Evolutionary conservation across 2,888 invertebrate species (phyloP).

Genomic region (Lasioglossum malachurum): DNA sequence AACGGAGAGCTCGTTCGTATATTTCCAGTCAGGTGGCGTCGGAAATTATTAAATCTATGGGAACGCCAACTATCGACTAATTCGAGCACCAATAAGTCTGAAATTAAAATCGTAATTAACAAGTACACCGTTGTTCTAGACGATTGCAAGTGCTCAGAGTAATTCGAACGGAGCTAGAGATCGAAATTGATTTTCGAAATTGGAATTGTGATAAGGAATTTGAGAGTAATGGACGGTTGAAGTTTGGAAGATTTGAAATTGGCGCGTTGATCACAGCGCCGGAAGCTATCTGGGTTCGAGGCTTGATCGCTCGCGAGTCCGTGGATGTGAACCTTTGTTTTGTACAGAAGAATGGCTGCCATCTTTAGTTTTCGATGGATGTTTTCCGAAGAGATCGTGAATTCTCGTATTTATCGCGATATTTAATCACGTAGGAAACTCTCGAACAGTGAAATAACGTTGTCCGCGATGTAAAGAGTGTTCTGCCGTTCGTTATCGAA

Average conservation of each 20-base stretch:
- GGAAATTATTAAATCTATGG: constrained; percentile 5
- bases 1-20: constrained; percentile 36
- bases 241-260: constrained; percentile 58
- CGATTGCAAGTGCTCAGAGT: background rate
- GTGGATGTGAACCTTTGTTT: constrained; percentile 89
- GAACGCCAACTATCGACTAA: constrained; percentile 40
- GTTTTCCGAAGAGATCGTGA: constrained; percentile 88
- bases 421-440: constrained; percentile 83
- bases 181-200: background rate
- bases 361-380: constrained; percentile 93
- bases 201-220: background rate
- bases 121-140: background rate
- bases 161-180: background rate
- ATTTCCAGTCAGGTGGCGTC: constrained; percentile 48
- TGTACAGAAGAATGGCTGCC: constrained; percentile 94
- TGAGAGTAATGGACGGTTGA: background rate
- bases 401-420: constrained; percentile 80
- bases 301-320: constrained; percentile 82
- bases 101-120: background rate
- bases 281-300: constrained; percentile 82
- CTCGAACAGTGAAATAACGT: constrained; percentile 82
- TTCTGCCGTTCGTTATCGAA: constrained; percentile 81
- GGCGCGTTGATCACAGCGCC: constrained; percentile 74
- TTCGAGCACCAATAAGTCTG: background rate
- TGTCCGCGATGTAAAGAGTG: constrained; percentile 84